Conservation (phyloP, 1,140 invertebrate genomes). For the Sminthurinus signatus region DNA sequence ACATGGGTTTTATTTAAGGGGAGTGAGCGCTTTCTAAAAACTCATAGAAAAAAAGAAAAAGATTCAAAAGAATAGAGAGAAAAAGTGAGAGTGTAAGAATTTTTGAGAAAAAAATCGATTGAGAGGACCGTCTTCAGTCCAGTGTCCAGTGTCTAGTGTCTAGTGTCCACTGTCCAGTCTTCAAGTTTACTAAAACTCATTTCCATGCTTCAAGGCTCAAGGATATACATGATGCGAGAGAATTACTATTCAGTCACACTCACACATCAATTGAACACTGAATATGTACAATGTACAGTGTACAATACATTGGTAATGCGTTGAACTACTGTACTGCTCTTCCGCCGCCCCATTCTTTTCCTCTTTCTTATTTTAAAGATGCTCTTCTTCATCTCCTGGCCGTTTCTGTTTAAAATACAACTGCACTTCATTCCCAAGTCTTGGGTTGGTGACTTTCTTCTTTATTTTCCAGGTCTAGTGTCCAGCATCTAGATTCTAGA, state of each 20-base stretch:
- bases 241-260: constrained; percentile 7
- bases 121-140: constrained; percentile 13
- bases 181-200: constrained; percentile 17
- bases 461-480: too few species aligned
- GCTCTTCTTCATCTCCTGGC: constrained; percentile 18
- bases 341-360: constrained; percentile 6
- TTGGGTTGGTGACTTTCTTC: too few species aligned
- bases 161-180: too few species aligned
- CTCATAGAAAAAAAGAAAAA: too few species aligned
- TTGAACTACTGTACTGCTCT: constrained; percentile 7
- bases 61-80: constrained; percentile 12
- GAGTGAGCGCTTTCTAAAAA: not conserved
- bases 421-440: too few species aligned
- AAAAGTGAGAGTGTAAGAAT: not conserved
- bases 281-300: too few species aligned
- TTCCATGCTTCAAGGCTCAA: constrained; percentile 17
- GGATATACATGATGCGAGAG: too few species aligned
- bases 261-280: not conserved
- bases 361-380: too few species aligned
- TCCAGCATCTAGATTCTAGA: too few species aligned
- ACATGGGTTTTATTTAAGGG: not conserved
- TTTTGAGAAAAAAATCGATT: constrained; percentile 26
- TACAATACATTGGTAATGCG: too few species aligned
- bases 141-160: too few species aligned
- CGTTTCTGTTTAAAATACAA: too few species aligned